phyloP scores from a whole-genome alignment of 2,797 vertebrate genomes.

The Gephyroberyx darwinii region DNA sequence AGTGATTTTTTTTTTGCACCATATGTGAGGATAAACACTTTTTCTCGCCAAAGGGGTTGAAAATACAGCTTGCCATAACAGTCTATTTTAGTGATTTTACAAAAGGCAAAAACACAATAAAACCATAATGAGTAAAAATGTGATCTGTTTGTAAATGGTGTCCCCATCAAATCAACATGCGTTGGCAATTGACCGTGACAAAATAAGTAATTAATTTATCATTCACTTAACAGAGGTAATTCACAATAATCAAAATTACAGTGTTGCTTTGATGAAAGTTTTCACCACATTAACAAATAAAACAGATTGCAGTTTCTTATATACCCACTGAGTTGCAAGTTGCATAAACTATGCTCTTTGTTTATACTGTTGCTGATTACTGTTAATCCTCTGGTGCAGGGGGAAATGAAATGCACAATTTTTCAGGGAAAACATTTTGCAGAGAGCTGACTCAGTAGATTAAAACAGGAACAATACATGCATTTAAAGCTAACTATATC shows the following conservation, averaged over 20 bases:
- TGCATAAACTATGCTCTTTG: neutral
- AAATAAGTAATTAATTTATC: neutral
- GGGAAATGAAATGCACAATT: neutral
- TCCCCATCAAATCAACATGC: neutral
- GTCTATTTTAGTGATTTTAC: slow-evolving; percentile 27
- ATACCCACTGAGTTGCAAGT: neutral
- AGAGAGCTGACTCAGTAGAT: slow-evolving; percentile 15
- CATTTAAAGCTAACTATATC: slow-evolving; percentile 17
- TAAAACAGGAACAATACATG: neutral
- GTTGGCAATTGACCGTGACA: neutral
- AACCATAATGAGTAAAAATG: slow-evolving; percentile 6
- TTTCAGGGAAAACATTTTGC: neutral
- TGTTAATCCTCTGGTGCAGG: neutral
- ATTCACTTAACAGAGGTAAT: neutral
- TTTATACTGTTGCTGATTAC: neutral
- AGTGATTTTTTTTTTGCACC: slow-evolving; percentile 43
- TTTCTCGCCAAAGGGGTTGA: slow-evolving; percentile 33
- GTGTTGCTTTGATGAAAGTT: slow-evolving; percentile 19
- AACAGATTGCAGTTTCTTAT: slow-evolving; percentile 1
- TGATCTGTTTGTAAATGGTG: slow-evolving; percentile 1
- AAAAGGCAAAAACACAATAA: slow-evolving; percentile 23
- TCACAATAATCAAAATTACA: neutral
- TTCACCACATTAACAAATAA: neutral
- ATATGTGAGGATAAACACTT: slow-evolving; percentile 53
- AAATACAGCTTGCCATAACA: slow-evolving; percentile 34